Base-by-base conservation (phyloP, 1,140 invertebrate species). In the Steinernema khuongi region DNA sequence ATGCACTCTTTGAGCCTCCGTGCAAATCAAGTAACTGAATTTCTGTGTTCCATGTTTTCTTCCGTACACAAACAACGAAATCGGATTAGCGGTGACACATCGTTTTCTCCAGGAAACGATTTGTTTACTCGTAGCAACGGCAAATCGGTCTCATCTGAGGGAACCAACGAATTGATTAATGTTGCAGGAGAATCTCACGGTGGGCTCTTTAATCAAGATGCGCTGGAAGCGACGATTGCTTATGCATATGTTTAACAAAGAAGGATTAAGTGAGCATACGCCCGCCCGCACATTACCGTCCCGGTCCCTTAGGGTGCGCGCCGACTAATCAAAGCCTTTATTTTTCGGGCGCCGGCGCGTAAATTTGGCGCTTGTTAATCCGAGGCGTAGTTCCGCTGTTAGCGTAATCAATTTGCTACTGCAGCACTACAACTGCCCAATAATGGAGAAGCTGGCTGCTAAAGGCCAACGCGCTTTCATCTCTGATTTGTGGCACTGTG, bases 401-500 rank as follows among this genome's bases (percentile, higher is more conserved):
- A 60, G 50, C 50, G 50, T 60, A 60, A 60, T 60, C 50, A 60
- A 60, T 60, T 60, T 60, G 50, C 11, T n/a, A n/a, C n/a, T n/a
- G n/a, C n/a, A n/a, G n/a, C n/a, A n/a, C n/a, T n/a, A 41, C 36
- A 41, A 41, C 36, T 60, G 50, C 50, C 50, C 50, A 60, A 60
- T 60, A 60, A 60, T 60, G 50, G 50, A 60, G 50, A 60, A 60
- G 50, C 14, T 4, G 50, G 19, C n/a, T n/a, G 22, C 50, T 14
- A 60, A 22, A 41, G 7, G 36, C 36, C 36, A 14, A 22, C 7
- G 26, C 50, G 50, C 50, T 60, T 60, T 60, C 22, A 60, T 7
- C 19, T 14, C 50, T 60, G 50, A 60, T 60, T 60, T 60, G 26
- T 60, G 50, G 26, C 50, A 60, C 50, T 60, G 50, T 60, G n/a